These are phyloP conservation scores for Nomada flava DNA, from an alignment of 2,888 invertebrate species.

Conservation along the genomic window DNA sequence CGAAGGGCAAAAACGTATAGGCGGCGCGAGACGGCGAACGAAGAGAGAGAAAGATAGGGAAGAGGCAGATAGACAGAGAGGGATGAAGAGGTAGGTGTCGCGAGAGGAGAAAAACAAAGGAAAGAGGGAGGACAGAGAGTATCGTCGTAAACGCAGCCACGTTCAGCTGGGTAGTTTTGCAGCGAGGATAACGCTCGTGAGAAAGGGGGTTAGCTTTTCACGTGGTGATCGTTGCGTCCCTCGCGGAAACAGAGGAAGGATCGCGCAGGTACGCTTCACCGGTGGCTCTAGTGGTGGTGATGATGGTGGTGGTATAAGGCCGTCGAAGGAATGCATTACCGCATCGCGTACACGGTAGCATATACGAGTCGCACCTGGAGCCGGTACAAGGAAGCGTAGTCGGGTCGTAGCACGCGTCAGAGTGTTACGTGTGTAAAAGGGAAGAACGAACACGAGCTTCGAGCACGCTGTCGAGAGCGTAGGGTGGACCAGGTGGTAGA, in stretches of 20 bases:
- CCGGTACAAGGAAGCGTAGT: conserved; percentile 56
- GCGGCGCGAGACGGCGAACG: too few relatives aligned
- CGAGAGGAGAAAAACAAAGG: neutral
- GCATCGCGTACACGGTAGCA: neutral
- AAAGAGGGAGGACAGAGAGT: neutral
- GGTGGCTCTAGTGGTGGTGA: conserved; percentile 27
- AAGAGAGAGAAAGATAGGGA: neutral
- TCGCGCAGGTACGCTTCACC: conserved; percentile 61
- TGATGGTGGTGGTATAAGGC: conserved; percentile 14
- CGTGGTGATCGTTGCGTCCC: conserved; percentile 54
- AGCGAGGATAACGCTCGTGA: conserved; percentile 5
- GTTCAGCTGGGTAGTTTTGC: conserved; percentile 10
- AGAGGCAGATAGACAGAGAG: neutral
- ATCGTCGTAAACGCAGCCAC: conserved; percentile 30
- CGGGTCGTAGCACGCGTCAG: conserved; percentile 51
- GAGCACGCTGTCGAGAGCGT: conserved; percentile 30
- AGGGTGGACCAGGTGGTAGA: conserved; percentile 64
- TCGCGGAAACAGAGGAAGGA: conserved; percentile 31
- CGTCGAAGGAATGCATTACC: neutral
- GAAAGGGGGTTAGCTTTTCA: conserved; percentile 55
- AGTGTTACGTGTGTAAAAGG: conserved; percentile 29
- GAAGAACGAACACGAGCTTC: conserved; percentile 1
- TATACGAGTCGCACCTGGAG: conserved; percentile 50
- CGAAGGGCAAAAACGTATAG: too few relatives aligned
- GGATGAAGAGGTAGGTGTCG: neutral